Conservation (phyloP, 2,888 invertebrate species). For the Andrena camellia region DNA sequence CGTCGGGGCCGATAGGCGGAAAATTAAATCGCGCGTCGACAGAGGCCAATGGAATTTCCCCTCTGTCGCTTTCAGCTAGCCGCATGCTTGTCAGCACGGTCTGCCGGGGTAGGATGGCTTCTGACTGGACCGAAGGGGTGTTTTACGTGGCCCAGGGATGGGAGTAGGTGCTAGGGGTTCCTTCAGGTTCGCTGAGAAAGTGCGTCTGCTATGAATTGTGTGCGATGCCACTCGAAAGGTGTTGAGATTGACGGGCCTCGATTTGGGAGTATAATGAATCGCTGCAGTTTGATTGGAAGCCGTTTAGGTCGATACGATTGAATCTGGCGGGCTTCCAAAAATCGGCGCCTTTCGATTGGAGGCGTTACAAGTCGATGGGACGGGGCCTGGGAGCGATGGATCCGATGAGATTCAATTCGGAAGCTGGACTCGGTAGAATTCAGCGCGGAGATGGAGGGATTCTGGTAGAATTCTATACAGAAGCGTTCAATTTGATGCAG, state of each 20-base stretch:
- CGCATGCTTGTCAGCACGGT: slow-evolving; percentile 8
- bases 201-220: too few species aligned
- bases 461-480: too few species aligned
- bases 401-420: too few species aligned
- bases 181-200: too few species aligned
- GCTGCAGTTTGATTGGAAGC: background rate
- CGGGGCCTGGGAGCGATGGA: background rate
- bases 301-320: background rate
- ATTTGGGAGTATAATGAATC: background rate
- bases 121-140: background rate
- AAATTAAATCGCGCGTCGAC: slow-evolving; percentile 36
- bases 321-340: background rate
- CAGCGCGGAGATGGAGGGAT: too few species aligned
- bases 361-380: slow-evolving; percentile 1
- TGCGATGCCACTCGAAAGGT: too few species aligned
- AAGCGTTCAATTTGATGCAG: too few species aligned
- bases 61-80: slow-evolving; percentile 27
- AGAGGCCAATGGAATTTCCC: slow-evolving; percentile 34
- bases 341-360: background rate
- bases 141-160: too few species aligned
- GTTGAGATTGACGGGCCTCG: background rate
- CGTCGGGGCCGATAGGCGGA: slow-evolving; percentile 32
- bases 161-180: too few species aligned
- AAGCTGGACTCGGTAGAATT: too few species aligned
- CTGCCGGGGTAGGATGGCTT: background rate